Evolutionary conservation across 2,888 invertebrate species (phyloP), one percentile per base, ranked within the genome.

Genomic region (Lasioglossum figueresi): DNA sequence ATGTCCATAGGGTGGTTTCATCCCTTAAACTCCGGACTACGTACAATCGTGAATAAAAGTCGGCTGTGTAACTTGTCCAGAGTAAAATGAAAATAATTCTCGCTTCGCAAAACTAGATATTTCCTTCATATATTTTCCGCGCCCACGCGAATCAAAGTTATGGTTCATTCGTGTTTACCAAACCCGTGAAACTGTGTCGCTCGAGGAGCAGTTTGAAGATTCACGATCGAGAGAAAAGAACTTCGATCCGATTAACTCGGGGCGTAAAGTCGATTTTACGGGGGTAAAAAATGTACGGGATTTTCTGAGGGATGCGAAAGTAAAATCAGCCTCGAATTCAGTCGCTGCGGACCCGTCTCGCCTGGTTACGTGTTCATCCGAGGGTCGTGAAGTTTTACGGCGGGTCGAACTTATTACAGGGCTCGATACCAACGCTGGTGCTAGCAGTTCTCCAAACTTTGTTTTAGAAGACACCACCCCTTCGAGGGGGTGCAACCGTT

Each of bases 401-500:
- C 31, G 63, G 71, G n/a, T 80, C 34, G 48, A 80, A 75, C 70
- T 84, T 75, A 71, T 80, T 71, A 80, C 70, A 14, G 59, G 27
- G 59, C 14, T 59, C 59, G 59, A 59, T 59, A 59, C 4, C 52
- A 23, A 48, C 45, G 34, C 63, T 19, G 79, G 71, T 79, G 74
- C 59, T 59, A 59, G 48, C 34, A 68, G 59, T 37, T 59, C 16
- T 37, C 0, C 56, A 31, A 43, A 82, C 74, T 82, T 80, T 59
- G 74, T 56, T 79, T 79, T 70, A 74, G 56, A 14, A 70, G 82
- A 79, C 73, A 82, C 80, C 68, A 52, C 27, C 59, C 59, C 27
- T 14, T 27, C 27, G 59, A 4, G 12, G 56, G 12, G 56, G 48
- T 0, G 48, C 23, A 59, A 12, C n/a, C 27, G 27, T 14, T 59